Base-by-base conservation (phyloP, 2,888 invertebrate genomes). In the Dromius quadrimaculatus region DNA sequence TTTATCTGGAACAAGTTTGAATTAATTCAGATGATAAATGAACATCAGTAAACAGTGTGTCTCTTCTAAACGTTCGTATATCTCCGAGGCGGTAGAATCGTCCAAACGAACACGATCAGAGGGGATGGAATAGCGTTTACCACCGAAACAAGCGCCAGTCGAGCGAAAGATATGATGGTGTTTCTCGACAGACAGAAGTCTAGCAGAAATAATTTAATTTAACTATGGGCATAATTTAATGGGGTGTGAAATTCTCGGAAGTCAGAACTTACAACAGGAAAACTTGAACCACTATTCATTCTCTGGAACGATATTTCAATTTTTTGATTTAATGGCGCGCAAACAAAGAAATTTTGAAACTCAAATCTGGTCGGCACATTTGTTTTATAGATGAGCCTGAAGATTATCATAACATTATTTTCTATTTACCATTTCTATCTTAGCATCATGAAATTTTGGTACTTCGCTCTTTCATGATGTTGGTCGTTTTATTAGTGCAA, bases 121-220 rank as follows among this genome's bases (percentile, higher is more conserved):
- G 0, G n/a, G 20, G 23, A 17, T n/a, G 41, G 5, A 17, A 0
- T 2, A 19, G 23, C 13, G n/a, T 11, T n/a, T 8, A 19, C 22
- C 19, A 9, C 19, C 28, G 41, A 57, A 59, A n/a, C 38, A 38
- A 43, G 45, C 50, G 41, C 9, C 68, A 45, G 23, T 41, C 59
- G 45, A 45, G 32, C 57, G 59, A 47, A 23, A 61, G 62, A 70
- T 70, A 70, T 70, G 62, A 61, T 61, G 69, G 47, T 50, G 47
- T 61, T 43, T 47, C 62, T 62, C 61, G 69, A 62, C 69, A 70
- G 54, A 54, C 66, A 66, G 54, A 38, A 66, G 61, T 70, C 69
- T 70, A 70, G 61, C 69, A 70, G 69, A 70, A 70, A 70, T 70
- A 70, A 70, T 70, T 70, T 70, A 15, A 70, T 70, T 70, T 70